These are phyloP conservation scores for Luidia sarsii DNA, from an alignment of 53 echinoderm and acorn worm species.

Conservation along the genomic window DNA sequence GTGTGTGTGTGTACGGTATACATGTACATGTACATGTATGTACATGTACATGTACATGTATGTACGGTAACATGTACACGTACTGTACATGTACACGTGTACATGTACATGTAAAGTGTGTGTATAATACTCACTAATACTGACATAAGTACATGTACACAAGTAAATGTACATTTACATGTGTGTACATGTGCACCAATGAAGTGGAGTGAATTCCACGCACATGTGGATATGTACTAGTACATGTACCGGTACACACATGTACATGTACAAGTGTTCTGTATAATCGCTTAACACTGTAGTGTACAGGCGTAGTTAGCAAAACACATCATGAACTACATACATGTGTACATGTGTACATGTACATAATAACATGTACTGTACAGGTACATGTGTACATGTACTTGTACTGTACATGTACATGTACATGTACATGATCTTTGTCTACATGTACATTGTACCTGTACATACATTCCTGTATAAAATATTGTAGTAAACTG, in stretches of 20 bases:
- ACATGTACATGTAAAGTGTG: neutral
- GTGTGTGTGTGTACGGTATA: too few relatives aligned
- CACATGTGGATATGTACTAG: neutral
- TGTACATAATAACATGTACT: neutral
- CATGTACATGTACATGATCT: too few relatives aligned
- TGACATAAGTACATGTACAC: neutral
- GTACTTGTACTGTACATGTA: too few relatives aligned
- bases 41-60: conserved; percentile 13
- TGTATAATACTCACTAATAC: too few relatives aligned
- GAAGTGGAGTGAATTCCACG: too few relatives aligned
- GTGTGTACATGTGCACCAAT: neutral
- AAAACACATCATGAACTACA: neutral
- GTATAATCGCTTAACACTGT: neutral
- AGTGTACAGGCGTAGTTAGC: too few relatives aligned
- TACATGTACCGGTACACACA: too few relatives aligned
- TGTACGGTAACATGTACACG: neutral
- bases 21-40: too few relatives aligned
- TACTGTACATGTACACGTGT: neutral
- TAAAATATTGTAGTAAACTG: too few relatives aligned
- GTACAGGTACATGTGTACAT: too few relatives aligned
- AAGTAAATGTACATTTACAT: neutral
- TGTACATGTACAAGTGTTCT: neutral
- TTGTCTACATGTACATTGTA: too few relatives aligned
- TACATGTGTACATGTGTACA: neutral
- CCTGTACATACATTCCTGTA: too few relatives aligned